Base-by-base conservation (phyloP, 1,140 invertebrate genomes). In the Octopus bimaculoides region DNA sequence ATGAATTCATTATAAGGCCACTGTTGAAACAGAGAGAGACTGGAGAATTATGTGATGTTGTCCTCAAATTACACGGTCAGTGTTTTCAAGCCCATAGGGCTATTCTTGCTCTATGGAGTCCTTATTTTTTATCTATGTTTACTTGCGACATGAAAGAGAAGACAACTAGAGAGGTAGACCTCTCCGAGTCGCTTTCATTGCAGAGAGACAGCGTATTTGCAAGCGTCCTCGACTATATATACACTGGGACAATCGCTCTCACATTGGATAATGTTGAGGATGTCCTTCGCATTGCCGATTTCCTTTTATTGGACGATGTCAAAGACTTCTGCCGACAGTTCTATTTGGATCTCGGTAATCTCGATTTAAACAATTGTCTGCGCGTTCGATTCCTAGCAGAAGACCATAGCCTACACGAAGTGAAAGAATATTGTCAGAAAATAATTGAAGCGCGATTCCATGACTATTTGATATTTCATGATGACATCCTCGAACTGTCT, bases 221-320 rank as follows among this genome's bases (percentile, higher is more conserved):
- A 10, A 79, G 76, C 79, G 92, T 97, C 2, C 91, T 98, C 78
- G 94, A 96, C 85, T 98, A 97, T 89, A 96, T 98, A 88, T 98
- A 98, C 87, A 95, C 96, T 85, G 96, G 96, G 14, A 89, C 92
- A 82, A 88, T 93, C 10, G 86, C 89, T 20, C 86, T 93, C 12
- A 91, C 86, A 55, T 93, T 95, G 89, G 92, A 93, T 54, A 96
- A 96, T 92, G 95, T 97, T 41, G 96, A 97, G 91, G 96, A 97
- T 81, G 78, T 89, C 20, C 78, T 89, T 5, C 83, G 83, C 75
- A 85, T 88, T 41, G 85, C 88, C 56, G 87, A 89, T 82, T 89
- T 89, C 83, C 81, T 89, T 83, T 90, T 98, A 78, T 92, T 97
- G 81, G 93, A 88, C 77, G 87, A 89, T 78, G 84, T 89, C 10